Evolutionary conservation across 2,113 vertebrate species (phyloP).

Genomic region (Peromyscus maniculatus): DNA sequence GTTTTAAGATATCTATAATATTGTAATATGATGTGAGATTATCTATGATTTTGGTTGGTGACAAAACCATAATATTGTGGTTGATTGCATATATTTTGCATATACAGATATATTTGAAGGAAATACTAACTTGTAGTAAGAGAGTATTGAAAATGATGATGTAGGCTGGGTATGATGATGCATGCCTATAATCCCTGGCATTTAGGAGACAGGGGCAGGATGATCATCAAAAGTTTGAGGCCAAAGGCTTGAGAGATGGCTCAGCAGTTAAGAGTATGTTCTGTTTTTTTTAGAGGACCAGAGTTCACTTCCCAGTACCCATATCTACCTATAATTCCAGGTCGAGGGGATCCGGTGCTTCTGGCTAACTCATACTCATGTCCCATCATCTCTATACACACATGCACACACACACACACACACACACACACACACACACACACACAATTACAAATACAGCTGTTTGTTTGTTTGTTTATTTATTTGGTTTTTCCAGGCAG

Average conservation of each 20-base stretch:
- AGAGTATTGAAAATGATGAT: conserved; percentile 54
- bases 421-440: background rate
- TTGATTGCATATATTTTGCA: background rate
- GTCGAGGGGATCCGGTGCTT: background rate
- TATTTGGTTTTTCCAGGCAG: no score
- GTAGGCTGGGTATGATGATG: background rate
- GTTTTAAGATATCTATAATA: conserved; percentile 55
- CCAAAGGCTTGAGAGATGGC: background rate
- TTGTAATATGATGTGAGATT: conserved; percentile 45
- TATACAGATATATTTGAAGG: conserved; percentile 12
- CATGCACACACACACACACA: background rate
- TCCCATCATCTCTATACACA: background rate
- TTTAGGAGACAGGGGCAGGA: background rate
- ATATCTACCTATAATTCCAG: background rate
- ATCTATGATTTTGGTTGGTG: conserved; percentile 45
- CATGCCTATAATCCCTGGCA: background rate
- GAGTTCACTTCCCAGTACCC: no score
- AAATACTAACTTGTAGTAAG: conserved; percentile 56
- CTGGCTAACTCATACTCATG: background rate
- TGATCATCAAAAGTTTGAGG: background rate
- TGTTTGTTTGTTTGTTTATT: no score
- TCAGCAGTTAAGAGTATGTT: background rate
- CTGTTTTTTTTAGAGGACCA: background rate
- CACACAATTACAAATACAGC: no score
- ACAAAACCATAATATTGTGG: conserved; percentile 58